Evolutionary conservation across 2,113 vertebrate genomes (phyloP).

Genomic region (Percopsis transmontana): DNA sequence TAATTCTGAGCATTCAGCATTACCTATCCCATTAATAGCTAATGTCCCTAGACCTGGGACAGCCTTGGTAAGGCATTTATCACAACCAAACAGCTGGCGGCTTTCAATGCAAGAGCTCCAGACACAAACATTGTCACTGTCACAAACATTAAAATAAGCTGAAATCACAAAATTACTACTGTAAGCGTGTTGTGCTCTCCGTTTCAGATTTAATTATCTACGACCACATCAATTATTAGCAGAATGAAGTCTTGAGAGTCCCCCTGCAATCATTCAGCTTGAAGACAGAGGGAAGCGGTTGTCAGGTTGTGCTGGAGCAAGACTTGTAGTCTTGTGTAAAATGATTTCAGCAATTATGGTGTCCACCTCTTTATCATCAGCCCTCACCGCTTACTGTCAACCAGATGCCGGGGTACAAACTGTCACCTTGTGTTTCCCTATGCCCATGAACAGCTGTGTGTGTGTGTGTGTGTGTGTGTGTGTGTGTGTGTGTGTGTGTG

Average conservation of each 20-base stretch:
- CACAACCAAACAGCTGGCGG: constrained; percentile 21
- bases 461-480: constrained; percentile 2
- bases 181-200: neutral
- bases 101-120: constrained; percentile 18
- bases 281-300: neutral
- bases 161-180: neutral
- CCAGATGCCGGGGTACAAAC: constrained; percentile 1
- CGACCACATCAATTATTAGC: constrained; percentile 1
- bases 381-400: constrained; percentile 15
- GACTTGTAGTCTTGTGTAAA: neutral
- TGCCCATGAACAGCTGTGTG: neutral
- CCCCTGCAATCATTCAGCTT: neutral
- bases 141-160: constrained; percentile 17
- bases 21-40: constrained; percentile 13
- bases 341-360: constrained; percentile 30
- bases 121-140: constrained; percentile 22
- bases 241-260: neutral
- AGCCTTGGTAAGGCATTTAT: constrained; percentile 46
- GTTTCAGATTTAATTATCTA: constrained; percentile 6
- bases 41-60: constrained; percentile 33
- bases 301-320: neutral
- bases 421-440: constrained; percentile 32
- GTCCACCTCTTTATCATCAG: constrained; percentile 17
- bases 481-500: neutral
- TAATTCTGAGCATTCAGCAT: constrained; percentile 37